Evolutionary conservation across 2,888 invertebrate genomes (phyloP).

Genomic region (Coleophora flavipennella): DNA sequence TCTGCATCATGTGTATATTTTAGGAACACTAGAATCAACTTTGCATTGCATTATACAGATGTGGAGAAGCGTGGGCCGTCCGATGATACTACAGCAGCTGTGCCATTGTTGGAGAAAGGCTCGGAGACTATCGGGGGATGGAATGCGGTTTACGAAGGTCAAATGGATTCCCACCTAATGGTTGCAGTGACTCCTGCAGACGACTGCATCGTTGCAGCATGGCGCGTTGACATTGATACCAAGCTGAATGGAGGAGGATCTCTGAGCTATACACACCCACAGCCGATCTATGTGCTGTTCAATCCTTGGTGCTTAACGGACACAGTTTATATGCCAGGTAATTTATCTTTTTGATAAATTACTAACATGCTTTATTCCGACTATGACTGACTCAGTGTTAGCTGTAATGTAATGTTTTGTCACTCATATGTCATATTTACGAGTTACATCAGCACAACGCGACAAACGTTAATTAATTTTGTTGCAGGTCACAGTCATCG

Average conservation of each 20-base stretch:
- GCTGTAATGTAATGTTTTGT: not conserved
- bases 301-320: slow-evolving; percentile 90
- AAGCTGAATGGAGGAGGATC: slow-evolving; percentile 79
- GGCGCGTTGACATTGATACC: slow-evolving; percentile 88
- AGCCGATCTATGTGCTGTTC: slow-evolving; percentile 86
- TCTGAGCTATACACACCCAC: slow-evolving; percentile 82
- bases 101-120: slow-evolving; percentile 78
- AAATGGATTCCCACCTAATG: slow-evolving; percentile 75
- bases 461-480: not conserved
- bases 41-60: slow-evolving; percentile 54
- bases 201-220: slow-evolving; percentile 83
- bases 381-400: too few species aligned
- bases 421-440: not conserved
- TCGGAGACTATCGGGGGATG: slow-evolving; percentile 77
- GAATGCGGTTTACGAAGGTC: slow-evolving; percentile 81
- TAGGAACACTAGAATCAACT: slow-evolving; percentile 16
- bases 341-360: too few species aligned
- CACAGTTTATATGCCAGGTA: slow-evolving; percentile 78
- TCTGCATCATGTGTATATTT: slow-evolving; percentile 18
- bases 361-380: too few species aligned
- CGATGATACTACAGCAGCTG: slow-evolving; percentile 83
- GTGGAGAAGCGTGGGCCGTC: slow-evolving; percentile 85
- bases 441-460: not conserved
- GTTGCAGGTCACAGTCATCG: slow-evolving; percentile 76
- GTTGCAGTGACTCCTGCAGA: slow-evolving; percentile 80